Conservation (phyloP, 2,113 vertebrate genomes). For the Philantomba maxwellii region DNA sequence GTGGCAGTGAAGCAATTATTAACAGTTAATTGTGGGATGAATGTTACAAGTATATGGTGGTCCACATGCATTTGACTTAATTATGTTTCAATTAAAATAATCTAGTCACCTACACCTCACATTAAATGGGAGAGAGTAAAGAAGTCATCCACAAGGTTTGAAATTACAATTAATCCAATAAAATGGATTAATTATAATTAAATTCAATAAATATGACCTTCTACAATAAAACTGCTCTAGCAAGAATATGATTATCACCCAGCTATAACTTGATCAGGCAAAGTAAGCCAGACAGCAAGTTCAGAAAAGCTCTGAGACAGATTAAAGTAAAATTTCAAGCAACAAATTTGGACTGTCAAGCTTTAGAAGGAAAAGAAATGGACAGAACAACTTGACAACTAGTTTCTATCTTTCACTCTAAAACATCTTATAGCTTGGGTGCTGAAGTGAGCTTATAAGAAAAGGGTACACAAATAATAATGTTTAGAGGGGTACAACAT, state of each 20-base stretch:
- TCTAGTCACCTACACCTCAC: background rate
- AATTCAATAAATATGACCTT: background rate
- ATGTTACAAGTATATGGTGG: background rate
- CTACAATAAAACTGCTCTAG: background rate
- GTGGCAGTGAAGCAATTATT: background rate
- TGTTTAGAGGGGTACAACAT: background rate
- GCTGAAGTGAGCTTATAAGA: background rate
- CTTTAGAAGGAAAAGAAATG: background rate
- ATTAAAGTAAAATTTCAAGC: background rate
- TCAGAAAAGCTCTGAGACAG: background rate
- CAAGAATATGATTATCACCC: background rate
- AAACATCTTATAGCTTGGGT: background rate
- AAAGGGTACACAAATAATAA: background rate
- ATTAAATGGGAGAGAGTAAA: background rate
- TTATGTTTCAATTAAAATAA: constrained; percentile 18
- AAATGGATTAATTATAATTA: background rate
- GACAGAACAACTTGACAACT: background rate
- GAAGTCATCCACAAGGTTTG: background rate
- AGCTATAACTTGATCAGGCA: background rate
- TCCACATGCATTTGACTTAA: background rate
- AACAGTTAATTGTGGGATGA: background rate
- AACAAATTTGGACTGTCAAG: background rate
- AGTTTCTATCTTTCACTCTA: background rate
- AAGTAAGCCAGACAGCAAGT: background rate
- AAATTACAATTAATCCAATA: background rate